phyloP scores from a whole-genome alignment of 2,113 vertebrate genomes.

The Panthera uncia region DNA sequence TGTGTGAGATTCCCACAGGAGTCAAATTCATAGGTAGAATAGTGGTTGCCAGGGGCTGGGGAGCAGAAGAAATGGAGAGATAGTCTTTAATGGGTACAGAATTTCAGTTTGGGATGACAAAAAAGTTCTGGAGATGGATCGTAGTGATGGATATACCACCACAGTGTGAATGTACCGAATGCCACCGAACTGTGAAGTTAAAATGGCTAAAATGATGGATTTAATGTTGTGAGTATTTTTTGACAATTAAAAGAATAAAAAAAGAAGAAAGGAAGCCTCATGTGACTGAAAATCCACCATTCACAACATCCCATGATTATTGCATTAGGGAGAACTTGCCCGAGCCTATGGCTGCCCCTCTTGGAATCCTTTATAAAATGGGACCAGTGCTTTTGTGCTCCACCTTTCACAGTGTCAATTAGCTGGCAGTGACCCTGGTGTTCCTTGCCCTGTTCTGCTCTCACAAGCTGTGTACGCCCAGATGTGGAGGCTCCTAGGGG shows the following conservation, averaged over 20 bases:
- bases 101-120: not conserved
- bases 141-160: not conserved
- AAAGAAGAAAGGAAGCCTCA: not conserved
- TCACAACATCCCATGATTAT: fast-evolving
- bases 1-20: not conserved
- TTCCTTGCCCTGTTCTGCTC: not conserved
- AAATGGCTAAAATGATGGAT: not conserved
- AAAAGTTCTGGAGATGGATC: not conserved
- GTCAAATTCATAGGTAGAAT: not conserved
- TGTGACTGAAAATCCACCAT: not conserved
- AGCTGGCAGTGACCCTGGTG: not conserved
- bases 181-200: not conserved
- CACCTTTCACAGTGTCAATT: not conserved
- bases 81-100: not conserved
- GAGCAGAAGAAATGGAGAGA: too few species aligned
- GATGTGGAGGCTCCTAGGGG: not conserved
- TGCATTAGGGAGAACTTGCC: not conserved
- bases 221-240: not conserved
- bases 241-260: not conserved
- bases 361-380: not conserved
- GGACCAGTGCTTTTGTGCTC: not conserved
- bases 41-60: too few species aligned
- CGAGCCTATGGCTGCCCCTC: not conserved
- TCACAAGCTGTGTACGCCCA: not conserved
- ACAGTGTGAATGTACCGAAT: not conserved